Conservation (phyloP, 2,888 invertebrate species). For the Melanotus villosus region DNA sequence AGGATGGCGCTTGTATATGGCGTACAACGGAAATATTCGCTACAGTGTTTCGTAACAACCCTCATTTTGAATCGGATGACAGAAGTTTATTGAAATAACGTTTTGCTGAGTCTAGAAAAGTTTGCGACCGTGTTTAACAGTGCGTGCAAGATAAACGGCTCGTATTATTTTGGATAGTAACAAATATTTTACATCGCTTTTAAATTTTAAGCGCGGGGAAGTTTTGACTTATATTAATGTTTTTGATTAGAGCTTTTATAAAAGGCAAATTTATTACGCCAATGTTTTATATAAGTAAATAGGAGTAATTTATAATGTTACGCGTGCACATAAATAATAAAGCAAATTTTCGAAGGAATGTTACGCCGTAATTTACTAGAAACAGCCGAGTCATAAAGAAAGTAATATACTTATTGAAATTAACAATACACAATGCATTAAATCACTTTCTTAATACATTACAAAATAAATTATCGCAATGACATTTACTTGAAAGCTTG, state of each 20-base stretch:
- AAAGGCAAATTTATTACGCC: slow-evolving; percentile 45
- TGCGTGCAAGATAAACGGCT: slow-evolving; percentile 59
- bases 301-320: slow-evolving; percentile 41
- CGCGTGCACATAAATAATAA: slow-evolving; percentile 32
- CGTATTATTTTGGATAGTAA: slow-evolving; percentile 57
- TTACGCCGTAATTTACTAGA: slow-evolving; percentile 41
- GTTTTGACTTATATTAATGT: slow-evolving; percentile 54
- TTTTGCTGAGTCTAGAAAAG: slow-evolving; percentile 59
- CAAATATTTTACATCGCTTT: slow-evolving; percentile 59
- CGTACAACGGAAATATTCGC: slow-evolving; percentile 53
- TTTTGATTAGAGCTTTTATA: slow-evolving; percentile 50
- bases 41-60: slow-evolving; percentile 56
- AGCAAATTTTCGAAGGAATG: slow-evolving; percentile 38
- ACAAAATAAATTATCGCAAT: slow-evolving; percentile 36
- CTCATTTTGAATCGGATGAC: slow-evolving; percentile 60
- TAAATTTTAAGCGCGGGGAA: slow-evolving; percentile 49
- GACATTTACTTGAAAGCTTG: slow-evolving; percentile 21
- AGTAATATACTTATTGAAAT: slow-evolving; percentile 48
- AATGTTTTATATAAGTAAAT: slow-evolving; percentile 45
- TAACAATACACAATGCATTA: slow-evolving; percentile 45
- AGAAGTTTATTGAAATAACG: slow-evolving; percentile 62
- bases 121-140: slow-evolving; percentile 59
- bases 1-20: slow-evolving; percentile 29
- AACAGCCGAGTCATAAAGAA: slow-evolving; percentile 38
- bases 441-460: slow-evolving; percentile 46